Evolutionary conservation across 1,140 invertebrate species (phyloP), one percentile per base, ranked within the genome.

Genomic region (Drosophila nigrodunni): DNA sequence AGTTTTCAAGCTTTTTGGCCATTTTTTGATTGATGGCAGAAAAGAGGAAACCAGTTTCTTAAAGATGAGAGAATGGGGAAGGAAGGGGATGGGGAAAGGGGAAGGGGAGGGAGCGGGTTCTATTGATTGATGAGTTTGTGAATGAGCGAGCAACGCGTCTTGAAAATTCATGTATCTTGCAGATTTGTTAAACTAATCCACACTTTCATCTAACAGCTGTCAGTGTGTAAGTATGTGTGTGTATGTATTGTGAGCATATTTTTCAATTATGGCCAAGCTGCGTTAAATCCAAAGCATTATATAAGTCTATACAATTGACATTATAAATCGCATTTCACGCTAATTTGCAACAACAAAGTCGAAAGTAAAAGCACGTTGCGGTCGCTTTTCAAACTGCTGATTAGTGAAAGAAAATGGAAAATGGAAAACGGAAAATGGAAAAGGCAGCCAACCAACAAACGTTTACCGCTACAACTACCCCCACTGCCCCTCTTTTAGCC

Each of bases 321-420:
- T 89, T 89, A 88, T 89, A 81, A 88, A 88, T 88, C 85, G 85
- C 81, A 83, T 89, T 89, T 89, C 85, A 89, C 85, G 85, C 85
- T 90, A 89, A 89, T 89, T 89, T 89, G 85, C 77, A 80, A 80
- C 83, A 82, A 82, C 41, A 73, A 67, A 73, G 67, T 13, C 44
- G 15, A 57, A 72, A 57, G 52, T 30, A 6, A 13, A 10, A 52
- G 41, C 52, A 34, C 57, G 13, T 49, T 39, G 61, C 52, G 69
- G 39, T 67, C 13, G 58, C 74, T 73, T 76, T 72, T 25, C 47
- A 73, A 61, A 73, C 55, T 77, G 69, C 74, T 73, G 74, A 73
- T 72, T 76, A 76, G 74, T 76, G 41, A 46, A 15, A 13, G 25
- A 65, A 65, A 65, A 65, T 65, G 50, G 50, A 65, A 65, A 65